Conservation (phyloP, 1,140 invertebrate genomes). For the Zaprionus kolodkinae region DNA sequence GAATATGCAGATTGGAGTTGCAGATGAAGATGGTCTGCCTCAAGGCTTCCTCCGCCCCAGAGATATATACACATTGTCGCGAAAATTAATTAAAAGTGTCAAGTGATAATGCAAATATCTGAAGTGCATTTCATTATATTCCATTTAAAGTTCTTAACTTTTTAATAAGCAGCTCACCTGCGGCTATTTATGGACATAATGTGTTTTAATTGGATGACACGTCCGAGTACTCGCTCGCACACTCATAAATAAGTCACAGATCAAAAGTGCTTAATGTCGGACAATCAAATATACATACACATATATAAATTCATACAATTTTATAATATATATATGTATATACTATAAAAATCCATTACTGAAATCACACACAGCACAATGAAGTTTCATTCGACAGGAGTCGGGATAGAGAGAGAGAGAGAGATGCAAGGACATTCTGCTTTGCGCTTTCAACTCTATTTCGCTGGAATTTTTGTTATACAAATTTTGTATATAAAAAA, state of each 20-base stretch:
- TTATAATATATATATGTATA: conserved; percentile 39
- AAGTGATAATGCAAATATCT: conserved; percentile 68
- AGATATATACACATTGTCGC: conserved; percentile 10
- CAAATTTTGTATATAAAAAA: not conserved
- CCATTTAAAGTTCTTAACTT: conserved; percentile 78
- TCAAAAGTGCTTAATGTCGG: conserved; percentile 61
- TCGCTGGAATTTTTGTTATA: not conserved
- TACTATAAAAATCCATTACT: conserved; percentile 22
- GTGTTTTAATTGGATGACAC: conserved; percentile 51
- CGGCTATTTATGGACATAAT: conserved; percentile 51
- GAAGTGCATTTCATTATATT: conserved; percentile 70
- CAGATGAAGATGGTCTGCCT: conserved; percentile 1
- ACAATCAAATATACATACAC: conserved; percentile 53
- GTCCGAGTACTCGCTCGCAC: not conserved
- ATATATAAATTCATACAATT: not conserved
- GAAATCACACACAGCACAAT: conserved; percentile 2
- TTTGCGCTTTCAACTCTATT: not conserved
- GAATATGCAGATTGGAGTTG: conserved; percentile 5
- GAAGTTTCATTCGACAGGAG: not conserved
- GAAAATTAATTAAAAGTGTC: conserved; percentile 69
- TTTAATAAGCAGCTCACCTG: conserved; percentile 56
- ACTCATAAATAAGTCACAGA: conserved; percentile 47
- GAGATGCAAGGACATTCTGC: no score
- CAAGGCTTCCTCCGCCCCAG: conserved; percentile 17
- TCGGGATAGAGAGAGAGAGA: no score